Evolutionary conservation across 2,888 invertebrate genomes (phyloP), one percentile per base, ranked within the genome.

Genomic region (Vanessa cardui): DNA sequence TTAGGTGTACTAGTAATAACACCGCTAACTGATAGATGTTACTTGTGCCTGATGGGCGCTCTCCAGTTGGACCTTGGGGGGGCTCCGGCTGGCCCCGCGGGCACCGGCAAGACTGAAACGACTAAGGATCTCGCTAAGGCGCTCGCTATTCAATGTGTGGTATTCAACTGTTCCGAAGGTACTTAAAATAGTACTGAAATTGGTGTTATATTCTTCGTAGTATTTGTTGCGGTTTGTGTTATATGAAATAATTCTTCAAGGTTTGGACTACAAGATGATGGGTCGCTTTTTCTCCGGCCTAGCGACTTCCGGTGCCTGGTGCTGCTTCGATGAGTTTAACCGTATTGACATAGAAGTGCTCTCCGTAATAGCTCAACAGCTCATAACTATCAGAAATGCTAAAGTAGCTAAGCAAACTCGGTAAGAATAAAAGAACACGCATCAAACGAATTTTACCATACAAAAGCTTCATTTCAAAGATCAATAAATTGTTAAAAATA

Each of bases 271-370:
- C 79, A 94, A 96, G 92, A 96, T 97, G 96, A 98, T 98, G 98
- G 98, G 98, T 0, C 93, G 97, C 68, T 98, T 98, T 83, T 98
- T 98, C 87, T 96, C 97, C 4, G 98, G 98, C 0, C 85, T 98
- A 74, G 97, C 97, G 0, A 97, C 97, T 65, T 97, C 97, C 1
- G 98, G 98, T 0, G 97, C 97, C 5, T 98, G 98, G 98, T 97
- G 97, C 78, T 98, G 98, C 79, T 98, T 98, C 83, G 98, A 98
- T 83, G 98, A 98, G 84, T 98, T 98, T 84, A 98, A 98, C 86
- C 94, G 98, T 7, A 98, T 98, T 69, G 97, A 98, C 80, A 97
- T 98, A 75, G 98, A 98, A 85, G 98, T 98, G 49, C 86, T 98
- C 68, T 97, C 97, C 16, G 98, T 98, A 5, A 97, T 98, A 77